A percentile compares a stretch with the other conserved stretches of the same genome.
phyloP scores from a whole-genome alignment of 2,888 invertebrate genomes.

The Podotricha telesiphe region DNA sequence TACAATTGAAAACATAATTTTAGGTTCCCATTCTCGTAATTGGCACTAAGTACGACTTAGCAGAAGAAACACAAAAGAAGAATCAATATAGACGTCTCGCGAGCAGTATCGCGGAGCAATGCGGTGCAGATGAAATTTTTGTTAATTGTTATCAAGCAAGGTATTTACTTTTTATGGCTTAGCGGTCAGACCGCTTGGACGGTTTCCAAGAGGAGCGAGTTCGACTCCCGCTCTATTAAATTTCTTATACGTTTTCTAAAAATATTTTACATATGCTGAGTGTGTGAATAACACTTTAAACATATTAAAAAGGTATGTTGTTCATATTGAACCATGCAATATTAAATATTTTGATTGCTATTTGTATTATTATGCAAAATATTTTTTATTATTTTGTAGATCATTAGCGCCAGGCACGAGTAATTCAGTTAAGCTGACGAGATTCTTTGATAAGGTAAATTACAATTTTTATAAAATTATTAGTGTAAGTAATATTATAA shows the following conservation, averaged over 20 bases:
- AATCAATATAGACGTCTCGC: constrained; percentile 81
- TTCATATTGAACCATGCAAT: too few relatives aligned
- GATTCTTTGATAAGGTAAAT: constrained; percentile 94
- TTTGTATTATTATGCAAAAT: too few relatives aligned
- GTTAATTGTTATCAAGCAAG: constrained; percentile 87
- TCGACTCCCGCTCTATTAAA: too few relatives aligned
- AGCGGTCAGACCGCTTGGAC: too few relatives aligned
- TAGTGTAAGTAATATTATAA: too few relatives aligned
- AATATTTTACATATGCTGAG: too few relatives aligned
- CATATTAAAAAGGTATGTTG: too few relatives aligned
- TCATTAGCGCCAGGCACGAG: constrained; percentile 97
- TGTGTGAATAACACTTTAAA: too few relatives aligned
- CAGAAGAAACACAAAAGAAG: constrained; percentile 88
- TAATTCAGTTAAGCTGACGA: constrained; percentile 95
- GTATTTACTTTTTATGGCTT: neutral
- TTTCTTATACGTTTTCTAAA: too few relatives aligned
- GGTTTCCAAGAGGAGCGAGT: too few relatives aligned
- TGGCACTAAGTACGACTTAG: constrained; percentile 95
- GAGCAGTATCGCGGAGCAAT: constrained; percentile 92
- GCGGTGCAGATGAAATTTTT: constrained; percentile 96
- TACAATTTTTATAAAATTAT: neutral
- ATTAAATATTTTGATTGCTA: too few relatives aligned
- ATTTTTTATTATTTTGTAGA: constrained; percentile 65
- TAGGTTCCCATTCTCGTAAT: constrained; percentile 96
- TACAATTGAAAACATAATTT: constrained; percentile 8